Base-by-base conservation (phyloP, 2,888 invertebrate species). In the Synergus gifuensis region DNA sequence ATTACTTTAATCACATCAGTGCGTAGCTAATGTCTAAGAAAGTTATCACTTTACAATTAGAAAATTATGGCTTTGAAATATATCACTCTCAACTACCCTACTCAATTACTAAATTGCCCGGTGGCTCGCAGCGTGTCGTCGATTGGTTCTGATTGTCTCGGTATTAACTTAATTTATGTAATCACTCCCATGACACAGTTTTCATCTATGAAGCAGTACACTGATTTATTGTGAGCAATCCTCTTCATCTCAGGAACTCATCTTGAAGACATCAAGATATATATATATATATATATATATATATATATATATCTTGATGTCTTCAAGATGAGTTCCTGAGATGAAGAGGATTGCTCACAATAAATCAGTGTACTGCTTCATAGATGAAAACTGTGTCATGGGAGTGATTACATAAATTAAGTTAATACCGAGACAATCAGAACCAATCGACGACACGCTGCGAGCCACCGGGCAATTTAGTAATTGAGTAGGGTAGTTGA, bases 361-460 rank as follows among this genome's bases (percentile, higher is more conserved):
- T 69, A 69, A 46, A 28, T 36, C 49, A 46, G 46, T 18, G 16
- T n/a, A 69, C n/a, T 69, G 16, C 49, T 69, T 69, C 46, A n/a
- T 49, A 69, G 28, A 69, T 28, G 46, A 69, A 69, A 69, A 69
- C 49, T 69, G 49, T 69, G 69, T 69, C 69, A 69, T 69, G 69
- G 11, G n/a, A 69, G 46, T 46, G 69, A 69, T 69, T 69, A 69
- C 36, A 46, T 69, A 69, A 69, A 69, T 69, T 28, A 69, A 36
- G 69, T 69, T 69, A 69, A 69, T 54, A 69, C 46, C 22, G 46
- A 46, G 46, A 46, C 69, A 69, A 69, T 69, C 69, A 69, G 69
- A 69, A 69, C 28, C 69, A 69, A 69, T 69, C 49, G 69, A 69
- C 69, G 49, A 69, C 69, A 69, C 69, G 49, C 69, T 69, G 69